Base-by-base conservation (phyloP, 1,140 invertebrate species). In the Polyergus mexicanus region DNA sequence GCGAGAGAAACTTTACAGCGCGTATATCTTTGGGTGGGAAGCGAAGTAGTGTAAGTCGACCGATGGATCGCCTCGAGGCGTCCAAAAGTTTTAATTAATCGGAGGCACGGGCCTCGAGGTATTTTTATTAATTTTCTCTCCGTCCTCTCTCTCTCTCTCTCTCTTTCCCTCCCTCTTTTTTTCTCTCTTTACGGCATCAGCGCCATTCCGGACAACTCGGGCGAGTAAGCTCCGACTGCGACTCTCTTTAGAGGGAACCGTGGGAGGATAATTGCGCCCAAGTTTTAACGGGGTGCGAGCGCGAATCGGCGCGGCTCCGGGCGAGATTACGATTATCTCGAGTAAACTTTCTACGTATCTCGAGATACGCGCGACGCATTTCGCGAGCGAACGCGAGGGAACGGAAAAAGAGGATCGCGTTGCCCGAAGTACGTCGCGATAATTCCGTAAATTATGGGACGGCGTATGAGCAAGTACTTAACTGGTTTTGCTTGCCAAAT, bases 21-120 rank as follows among this genome's bases (percentile, higher is more conserved):
- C 78, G 78, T 83, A 81, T 81, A 83, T 83, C 54, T 68, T 51
- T 28, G 19, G 38, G n/a, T 35, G 54, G 32, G 13, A 47, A 44
- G n/a, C 16, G 44, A 80, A 83, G 65, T 86, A 71, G 75, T 81
- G 51, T 69, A 54, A 84, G 83, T 80, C 56, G 77, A 62, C 75
- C 76, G 66, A 86, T 80, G 54, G 76, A 81, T 83, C 66, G 65
- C 75, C 76, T 62, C 65, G 60, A 54, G 77, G 65, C 51, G 63
- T 83, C 56, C 76, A 35, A 86, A 51, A 86, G 84, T 86, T 86
- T 86, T 86, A 86, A 86, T 86, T 85, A 86, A 86, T 86, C 77
- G 84, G 11, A 35, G 58, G 65, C 22, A 69, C 76, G 75, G 66
- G 75, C 47, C 62, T 69, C 77, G 65, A 72, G 66, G 35, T 83